These are phyloP conservation scores for Lochmaea crataegi DNA, from an alignment of 2,888 invertebrate genomes.

Conservation along the genomic window DNA sequence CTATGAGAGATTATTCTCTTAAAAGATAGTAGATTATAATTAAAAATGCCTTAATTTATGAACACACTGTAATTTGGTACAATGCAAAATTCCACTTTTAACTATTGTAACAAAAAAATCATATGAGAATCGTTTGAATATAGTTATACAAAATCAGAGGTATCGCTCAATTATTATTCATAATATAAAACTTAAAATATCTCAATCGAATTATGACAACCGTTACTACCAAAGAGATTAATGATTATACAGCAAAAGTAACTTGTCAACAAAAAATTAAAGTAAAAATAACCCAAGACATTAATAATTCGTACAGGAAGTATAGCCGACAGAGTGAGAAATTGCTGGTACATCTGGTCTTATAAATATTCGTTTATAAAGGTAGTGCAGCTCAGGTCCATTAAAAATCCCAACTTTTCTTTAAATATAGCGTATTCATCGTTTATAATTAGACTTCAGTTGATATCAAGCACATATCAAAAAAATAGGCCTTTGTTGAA, in stretches of 20 bases:
- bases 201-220: not conserved
- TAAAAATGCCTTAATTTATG: no score
- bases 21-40: no score
- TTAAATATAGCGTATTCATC: not conserved
- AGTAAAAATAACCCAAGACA: constrained; percentile 2
- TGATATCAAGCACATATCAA: not conserved
- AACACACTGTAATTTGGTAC: no score
- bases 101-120: no score
- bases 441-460: not conserved
- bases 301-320: constrained; percentile 4
- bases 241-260: not conserved
- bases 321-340: not conserved
- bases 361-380: constrained; percentile 1
- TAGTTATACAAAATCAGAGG: no score
- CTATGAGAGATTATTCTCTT: no score
- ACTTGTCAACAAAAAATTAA: constrained; percentile 2
- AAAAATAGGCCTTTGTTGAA: not conserved
- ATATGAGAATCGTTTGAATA: no score
- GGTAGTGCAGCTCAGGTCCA: not conserved
- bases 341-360: not conserved
- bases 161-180: not conserved
- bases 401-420: not conserved
- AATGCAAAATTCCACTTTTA: no score
- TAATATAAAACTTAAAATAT: not conserved
- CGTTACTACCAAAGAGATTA: not conserved